phyloP scores from a whole-genome alignment of 2,113 vertebrate genomes.

The Phalacrocorax pelagicus region DNA sequence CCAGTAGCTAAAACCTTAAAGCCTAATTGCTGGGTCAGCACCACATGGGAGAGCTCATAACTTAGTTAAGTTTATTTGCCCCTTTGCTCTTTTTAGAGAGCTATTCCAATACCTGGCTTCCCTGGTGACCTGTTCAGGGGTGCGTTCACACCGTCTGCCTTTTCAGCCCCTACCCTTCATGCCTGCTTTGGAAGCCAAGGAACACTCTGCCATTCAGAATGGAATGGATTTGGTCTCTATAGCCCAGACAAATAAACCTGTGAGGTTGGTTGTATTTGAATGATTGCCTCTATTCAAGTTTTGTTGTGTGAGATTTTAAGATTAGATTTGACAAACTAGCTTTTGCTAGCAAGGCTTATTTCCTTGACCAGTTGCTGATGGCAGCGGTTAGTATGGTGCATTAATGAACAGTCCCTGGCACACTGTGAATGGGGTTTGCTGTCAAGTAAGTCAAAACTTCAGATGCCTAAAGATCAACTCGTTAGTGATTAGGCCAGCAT shows the following conservation, averaged over 20 bases:
- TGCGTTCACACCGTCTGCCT: neutral
- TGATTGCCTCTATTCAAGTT: neutral
- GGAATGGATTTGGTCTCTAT: neutral
- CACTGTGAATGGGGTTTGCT: constrained; percentile 15
- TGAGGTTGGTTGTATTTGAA: neutral
- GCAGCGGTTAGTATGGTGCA: neutral
- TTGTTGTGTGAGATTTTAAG: neutral
- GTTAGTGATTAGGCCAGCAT: neutral
- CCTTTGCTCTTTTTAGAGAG: neutral
- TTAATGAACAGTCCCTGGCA: constrained; percentile 40
- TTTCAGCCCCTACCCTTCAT: neutral
- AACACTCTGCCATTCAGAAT: neutral
- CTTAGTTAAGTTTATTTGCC: neutral
- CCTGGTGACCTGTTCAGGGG: neutral
- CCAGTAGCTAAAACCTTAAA: neutral
- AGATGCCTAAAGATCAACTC: constrained; percentile 1
- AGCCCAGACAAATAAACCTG: neutral
- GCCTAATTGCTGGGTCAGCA: neutral
- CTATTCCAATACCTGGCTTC: neutral
- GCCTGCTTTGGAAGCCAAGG: neutral
- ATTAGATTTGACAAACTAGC: neutral
- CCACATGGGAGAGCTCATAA: neutral
- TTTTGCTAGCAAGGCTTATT: neutral
- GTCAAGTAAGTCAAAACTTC: constrained; percentile 20
- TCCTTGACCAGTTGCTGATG: neutral